These are phyloP conservation scores for Agrotis ipsilon DNA, from an alignment of 2,888 invertebrate species.

Conservation along the genomic window DNA sequence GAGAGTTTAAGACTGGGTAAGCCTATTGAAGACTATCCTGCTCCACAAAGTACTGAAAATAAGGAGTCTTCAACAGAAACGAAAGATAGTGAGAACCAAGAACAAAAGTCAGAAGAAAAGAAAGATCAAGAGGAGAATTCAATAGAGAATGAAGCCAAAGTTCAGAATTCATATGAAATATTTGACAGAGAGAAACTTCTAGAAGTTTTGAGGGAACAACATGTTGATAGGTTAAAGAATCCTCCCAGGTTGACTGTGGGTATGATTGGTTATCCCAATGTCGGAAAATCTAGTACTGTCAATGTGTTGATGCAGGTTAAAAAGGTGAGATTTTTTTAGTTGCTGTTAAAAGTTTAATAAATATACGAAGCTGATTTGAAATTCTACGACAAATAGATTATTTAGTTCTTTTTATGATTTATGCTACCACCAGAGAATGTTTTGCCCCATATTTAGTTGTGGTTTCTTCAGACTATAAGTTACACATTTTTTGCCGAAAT, in stretches of 20 bases:
- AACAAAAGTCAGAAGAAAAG: conserved; percentile 84
- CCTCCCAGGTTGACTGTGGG: conserved; percentile 95
- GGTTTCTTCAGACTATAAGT: no score
- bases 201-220: conserved; percentile 92
- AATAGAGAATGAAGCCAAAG: conserved; percentile 55
- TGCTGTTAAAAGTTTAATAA: no score
- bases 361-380: no score
- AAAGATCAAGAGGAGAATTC: conserved; percentile 5
- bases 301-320: conserved; percentile 97
- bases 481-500: no score
- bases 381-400: no score
- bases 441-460: no score
- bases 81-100: conserved; percentile 47
- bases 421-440: no score
- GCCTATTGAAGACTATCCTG: conserved; percentile 74
- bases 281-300: conserved; percentile 99
- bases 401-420: no score
- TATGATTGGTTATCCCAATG: conserved; percentile 99
- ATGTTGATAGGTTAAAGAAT: conserved; percentile 84
- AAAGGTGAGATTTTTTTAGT: conserved; percentile 90
- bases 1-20: conserved; percentile 82
- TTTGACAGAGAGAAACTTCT: conserved; percentile 94
- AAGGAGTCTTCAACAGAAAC: conserved; percentile 7
- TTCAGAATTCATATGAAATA: conserved; percentile 91
- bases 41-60: conserved; percentile 50